Evolutionary conservation across 2,888 invertebrate genomes (phyloP).

Genomic region (Allophyes oxyacanthae): DNA sequence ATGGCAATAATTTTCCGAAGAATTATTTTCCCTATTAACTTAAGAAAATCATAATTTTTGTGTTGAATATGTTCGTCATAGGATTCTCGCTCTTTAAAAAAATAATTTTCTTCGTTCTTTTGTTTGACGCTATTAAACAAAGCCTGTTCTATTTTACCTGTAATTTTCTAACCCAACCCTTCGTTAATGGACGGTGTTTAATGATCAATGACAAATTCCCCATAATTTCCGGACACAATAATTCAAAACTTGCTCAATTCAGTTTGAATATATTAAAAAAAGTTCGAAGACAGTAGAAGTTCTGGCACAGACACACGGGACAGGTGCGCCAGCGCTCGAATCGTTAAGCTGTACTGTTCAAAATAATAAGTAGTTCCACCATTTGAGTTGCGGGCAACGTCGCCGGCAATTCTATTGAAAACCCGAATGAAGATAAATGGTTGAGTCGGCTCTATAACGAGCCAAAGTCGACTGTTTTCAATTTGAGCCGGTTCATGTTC

Average conservation of each 20-base stretch:
- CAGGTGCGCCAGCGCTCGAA: slow-evolving; percentile 81
- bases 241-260: slow-evolving; percentile 20
- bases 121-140: too few relatives aligned
- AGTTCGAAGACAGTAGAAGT: slow-evolving; percentile 31
- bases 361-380: slow-evolving; percentile 87
- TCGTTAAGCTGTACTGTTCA: slow-evolving; percentile 84
- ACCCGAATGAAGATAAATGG: slow-evolving; percentile 88
- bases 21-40: too few relatives aligned
- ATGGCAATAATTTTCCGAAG: too few relatives aligned
- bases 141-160: too few relatives aligned
- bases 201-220: too few relatives aligned
- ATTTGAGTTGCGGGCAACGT: slow-evolving; percentile 86
- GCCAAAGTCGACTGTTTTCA: slow-evolving; percentile 86
- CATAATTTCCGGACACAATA: slow-evolving; percentile 14
- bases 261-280: slow-evolving; percentile 38
- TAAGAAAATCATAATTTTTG: too few relatives aligned
- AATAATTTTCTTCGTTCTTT: too few relatives aligned
- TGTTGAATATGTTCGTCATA: too few relatives aligned
- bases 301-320: slow-evolving; percentile 52
- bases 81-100: too few relatives aligned
- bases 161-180: too few relatives aligned
- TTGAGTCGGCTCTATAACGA: slow-evolving; percentile 84
- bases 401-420: slow-evolving; percentile 85
- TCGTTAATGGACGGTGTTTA: too few relatives aligned
- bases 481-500: slow-evolving; percentile 78